A percentile compares a stretch with the other conserved stretches of the same genome.
Evolutionary conservation across 2,113 vertebrate genomes (phyloP).

Genomic region (Callithrix jacchus): DNA sequence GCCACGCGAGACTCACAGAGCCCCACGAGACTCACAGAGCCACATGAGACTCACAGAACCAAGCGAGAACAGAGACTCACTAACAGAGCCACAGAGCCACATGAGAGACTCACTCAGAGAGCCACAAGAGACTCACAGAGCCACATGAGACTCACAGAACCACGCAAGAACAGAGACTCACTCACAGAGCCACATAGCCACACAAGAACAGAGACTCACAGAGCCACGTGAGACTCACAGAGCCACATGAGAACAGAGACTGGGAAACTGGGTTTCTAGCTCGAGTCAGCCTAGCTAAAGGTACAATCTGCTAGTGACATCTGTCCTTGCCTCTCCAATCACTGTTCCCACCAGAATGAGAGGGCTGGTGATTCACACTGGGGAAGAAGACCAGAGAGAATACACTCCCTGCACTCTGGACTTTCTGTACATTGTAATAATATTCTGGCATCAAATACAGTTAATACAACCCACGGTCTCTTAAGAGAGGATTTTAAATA

Average conservation of each 20-base stretch:
- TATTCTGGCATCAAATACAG: conserved; percentile 1
- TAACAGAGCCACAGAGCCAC: too few relatives aligned
- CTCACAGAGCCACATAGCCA: too few relatives aligned
- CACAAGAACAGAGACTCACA: not conserved
- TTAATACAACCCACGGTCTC: not conserved
- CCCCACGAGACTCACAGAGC: too few relatives aligned
- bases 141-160: too few relatives aligned
- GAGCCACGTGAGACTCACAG: too few relatives aligned
- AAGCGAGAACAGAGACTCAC: too few relatives aligned
- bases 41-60: too few relatives aligned
- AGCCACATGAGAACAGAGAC: not conserved
- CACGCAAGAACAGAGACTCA: too few relatives aligned
- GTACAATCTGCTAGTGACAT: too few relatives aligned
- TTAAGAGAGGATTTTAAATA: not conserved
- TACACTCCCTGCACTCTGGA: not conserved
- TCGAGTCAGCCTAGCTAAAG: not conserved
- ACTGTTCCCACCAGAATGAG: not conserved
- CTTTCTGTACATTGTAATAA: not conserved
- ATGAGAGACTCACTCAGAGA: too few relatives aligned
- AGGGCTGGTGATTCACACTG: not conserved
- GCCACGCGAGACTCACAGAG: too few relatives aligned
- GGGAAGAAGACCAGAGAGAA: not conserved
- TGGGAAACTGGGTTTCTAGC: not conserved
- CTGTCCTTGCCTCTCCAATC: not conserved
- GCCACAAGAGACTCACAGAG: too few relatives aligned